Conservation (phyloP, 2,797 vertebrate genomes). For the Danio choprae region DNA sequence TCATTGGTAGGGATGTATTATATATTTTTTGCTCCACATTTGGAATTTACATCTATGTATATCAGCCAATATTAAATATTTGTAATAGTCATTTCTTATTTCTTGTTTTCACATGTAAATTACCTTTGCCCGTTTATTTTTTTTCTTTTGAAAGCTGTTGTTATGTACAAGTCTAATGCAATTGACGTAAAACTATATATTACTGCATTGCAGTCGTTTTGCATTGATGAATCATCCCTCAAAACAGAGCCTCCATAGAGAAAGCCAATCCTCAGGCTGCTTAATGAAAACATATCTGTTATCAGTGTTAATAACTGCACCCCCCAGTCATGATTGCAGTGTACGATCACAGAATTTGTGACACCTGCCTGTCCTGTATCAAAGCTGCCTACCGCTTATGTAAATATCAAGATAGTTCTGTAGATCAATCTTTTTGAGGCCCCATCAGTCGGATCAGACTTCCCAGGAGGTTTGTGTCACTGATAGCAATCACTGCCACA, state of each 20-base stretch:
- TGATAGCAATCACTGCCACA: constrained; percentile 59
- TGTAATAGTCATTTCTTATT: too few species aligned
- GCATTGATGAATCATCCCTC: neutral
- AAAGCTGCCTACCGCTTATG: constrained; percentile 58
- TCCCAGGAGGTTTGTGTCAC: constrained; percentile 55
- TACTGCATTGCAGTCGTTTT: neutral
- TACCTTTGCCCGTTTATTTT: neutral
- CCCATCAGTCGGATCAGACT: constrained; percentile 46
- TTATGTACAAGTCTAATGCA: neutral
- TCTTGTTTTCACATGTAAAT: too few species aligned
- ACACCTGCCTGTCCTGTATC: constrained; percentile 62
- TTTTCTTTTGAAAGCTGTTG: accelerated
- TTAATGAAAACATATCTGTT: constrained; percentile 51
- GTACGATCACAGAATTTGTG: constrained; percentile 50
- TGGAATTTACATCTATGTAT: too few species aligned
- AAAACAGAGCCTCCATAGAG: constrained; percentile 22
- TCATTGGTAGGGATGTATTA: neutral
- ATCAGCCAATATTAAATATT: too few species aligned
- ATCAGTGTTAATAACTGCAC: constrained; percentile 45
- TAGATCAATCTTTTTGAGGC: constrained; percentile 47
- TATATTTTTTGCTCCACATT: neutral
- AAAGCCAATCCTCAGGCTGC: constrained; percentile 37
- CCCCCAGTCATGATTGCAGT: constrained; percentile 42
- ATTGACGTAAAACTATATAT: neutral
- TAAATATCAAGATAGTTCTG: constrained; percentile 54